Evolutionary conservation across 1,140 invertebrate genomes (phyloP), one percentile per base, ranked within the genome.

Genomic region (Pentalonia nigronervosa): DNA sequence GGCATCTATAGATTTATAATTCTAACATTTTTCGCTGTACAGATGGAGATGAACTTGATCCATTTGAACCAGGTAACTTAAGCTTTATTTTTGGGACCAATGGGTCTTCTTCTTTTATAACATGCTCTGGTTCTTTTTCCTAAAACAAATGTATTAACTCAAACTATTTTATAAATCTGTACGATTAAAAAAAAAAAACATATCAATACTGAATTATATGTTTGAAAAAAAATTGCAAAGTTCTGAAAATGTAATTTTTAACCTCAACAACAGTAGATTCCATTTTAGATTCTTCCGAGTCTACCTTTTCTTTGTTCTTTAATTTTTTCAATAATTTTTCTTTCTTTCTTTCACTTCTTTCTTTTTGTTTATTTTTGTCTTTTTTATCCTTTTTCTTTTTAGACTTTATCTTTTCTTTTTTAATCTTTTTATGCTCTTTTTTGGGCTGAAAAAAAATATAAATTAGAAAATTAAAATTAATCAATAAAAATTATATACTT

Each of bases 281-380:
- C 1, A 9, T 3, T 81, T 92, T 83, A 36, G 25, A 56, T 86
- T 86, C 47, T 34, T 53, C 81, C 11, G 48, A 53, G 30, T 93
- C 25, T 1, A 50, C 20, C 86, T 93, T 53, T 34, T 83, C 60
- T 50, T 92, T 83, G 25, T 48, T 47, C 25, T 87, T 87, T 11
- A 56, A 17, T 56, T 93, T 93, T 53, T 50, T 83, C 30, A 91
- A 81, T 48, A 83, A 48, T 17, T 91, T 91, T 86, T 86, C 91
- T 30, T 93, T 83, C 20, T 96, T 95, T 96, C 96, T 23, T 95
- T 95, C 89, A 8, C 36, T 90, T 14, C 96, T 97, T 81, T 97
- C 96, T 94, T 97, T 97, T 94, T 97, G 97, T 92, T 97, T 97
- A 94, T 97, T 97, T 94, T 98, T 98, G 95, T 97, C 97, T 94